Evolutionary conservation across 2,888 invertebrate genomes (phyloP), one percentile per base, ranked within the genome.

Genomic region (Meganola albula): DNA sequence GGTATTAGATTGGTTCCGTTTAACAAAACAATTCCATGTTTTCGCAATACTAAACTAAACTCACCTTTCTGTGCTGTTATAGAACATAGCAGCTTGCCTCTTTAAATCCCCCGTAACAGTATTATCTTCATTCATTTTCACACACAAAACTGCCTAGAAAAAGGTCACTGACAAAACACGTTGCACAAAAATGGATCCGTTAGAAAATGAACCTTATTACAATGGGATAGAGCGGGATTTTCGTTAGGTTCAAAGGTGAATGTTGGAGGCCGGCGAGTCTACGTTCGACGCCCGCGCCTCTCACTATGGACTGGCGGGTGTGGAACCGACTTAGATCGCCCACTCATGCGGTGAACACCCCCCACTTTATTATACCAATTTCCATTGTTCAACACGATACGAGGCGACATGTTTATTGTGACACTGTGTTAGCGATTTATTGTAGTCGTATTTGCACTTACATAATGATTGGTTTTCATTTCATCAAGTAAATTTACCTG

Each of bases 31-130:
- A 52, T 48, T 33, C 45, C 50, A 28, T 34, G 49, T 48, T 47
- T 48, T 44, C 34, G 40, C 34, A 44, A 40, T 29, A n/a, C n/a
- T n/a, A 43, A 46, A 46, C 32, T 35, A 50, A 63, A 69, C 75
- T 48, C 62, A 84, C 84, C 84, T 82, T 56, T 77, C 69, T 12
- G 83, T 83, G 5, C 84, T 71, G 54, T 85, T 83, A 58, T 85
- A 85, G 56, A 82, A 84, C 74, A 82, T 70, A 27, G 84, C 84
- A 2, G 84, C 84, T 45, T 85, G 83, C 40, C 84, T 62, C 54
- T 85, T 85, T 58, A 85, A 51, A 39, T 85, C 84, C 26, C 80
- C 78, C 31, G 71, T 61, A 10, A 84, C 75, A 1, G 76, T 51
- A 48, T 74, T 82, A 38, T 83, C 83, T 63, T 79, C 83, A 46